Percentiles rank a stretch among this genome's conserved stretches.
Evolutionary conservation across 2,797 vertebrate genomes (phyloP).

Genomic region (Sandelia bainsii): DNA sequence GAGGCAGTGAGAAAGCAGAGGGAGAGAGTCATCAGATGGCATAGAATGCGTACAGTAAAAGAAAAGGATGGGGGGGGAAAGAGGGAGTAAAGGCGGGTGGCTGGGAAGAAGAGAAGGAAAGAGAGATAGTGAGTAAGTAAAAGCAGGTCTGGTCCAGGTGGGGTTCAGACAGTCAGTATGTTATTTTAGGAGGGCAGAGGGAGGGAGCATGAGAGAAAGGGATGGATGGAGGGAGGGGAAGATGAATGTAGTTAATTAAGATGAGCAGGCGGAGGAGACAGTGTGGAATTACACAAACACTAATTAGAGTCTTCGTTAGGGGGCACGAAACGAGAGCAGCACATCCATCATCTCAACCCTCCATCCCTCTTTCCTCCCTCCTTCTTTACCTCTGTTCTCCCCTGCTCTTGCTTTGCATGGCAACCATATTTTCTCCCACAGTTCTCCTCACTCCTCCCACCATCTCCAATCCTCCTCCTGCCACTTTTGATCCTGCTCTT

Average conservation of each 20-base stretch:
- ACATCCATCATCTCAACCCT: constrained; percentile 84
- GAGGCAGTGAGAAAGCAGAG: constrained; percentile 33
- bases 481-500: constrained; percentile 31
- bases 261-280: constrained; percentile 89
- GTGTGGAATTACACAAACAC: constrained; percentile 91
- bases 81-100: constrained; percentile 14
- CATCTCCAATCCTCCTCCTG: constrained; percentile 23
- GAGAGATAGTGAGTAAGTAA: constrained; percentile 71
- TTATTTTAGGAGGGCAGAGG: constrained; percentile 86
- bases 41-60: constrained; percentile 21
- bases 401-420: constrained; percentile 48
- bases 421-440: constrained; percentile 57
- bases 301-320: constrained; percentile 90
- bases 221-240: constrained; percentile 84
- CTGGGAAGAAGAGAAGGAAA: constrained; percentile 19
- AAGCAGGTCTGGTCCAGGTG: constrained; percentile 88
- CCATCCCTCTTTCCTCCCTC: constrained; percentile 70
- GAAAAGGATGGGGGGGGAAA: constrained; percentile 38
- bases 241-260: constrained; percentile 92
- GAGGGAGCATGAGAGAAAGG: constrained; percentile 70
- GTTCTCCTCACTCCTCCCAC: constrained; percentile 27
- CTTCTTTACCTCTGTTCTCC: constrained; percentile 48
- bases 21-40: constrained; percentile 30
- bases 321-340: constrained; percentile 85
- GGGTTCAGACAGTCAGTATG: constrained; percentile 83